Evolutionary conservation across 1,140 invertebrate species (phyloP), one percentile per base, ranked within the genome.

Genomic region (Hyles vespertilio): DNA sequence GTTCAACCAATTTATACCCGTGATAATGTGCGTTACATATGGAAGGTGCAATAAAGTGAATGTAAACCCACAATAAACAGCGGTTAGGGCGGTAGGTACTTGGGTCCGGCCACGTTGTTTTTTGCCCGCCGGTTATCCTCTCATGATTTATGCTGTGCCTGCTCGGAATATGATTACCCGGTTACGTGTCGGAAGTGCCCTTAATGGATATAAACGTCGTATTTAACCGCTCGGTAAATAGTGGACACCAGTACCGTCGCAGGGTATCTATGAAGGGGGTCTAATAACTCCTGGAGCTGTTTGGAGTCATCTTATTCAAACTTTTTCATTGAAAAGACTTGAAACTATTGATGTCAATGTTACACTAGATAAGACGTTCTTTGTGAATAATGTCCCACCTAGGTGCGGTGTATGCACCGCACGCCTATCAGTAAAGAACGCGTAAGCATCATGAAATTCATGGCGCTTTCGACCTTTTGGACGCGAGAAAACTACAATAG

Each of bases 201-300:
- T 74, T 85, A 87, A 87, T 83, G 76, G 82, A 84, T 86, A 87
- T 81, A 83, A 87, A 86, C 79, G 81, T 76, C 62, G 72, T 79
- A 79, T 81, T 84, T 82, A 82, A 84, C 70, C 62, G 69, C 66
- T 69, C 70, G 59, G 65, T 74, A 67, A 78, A 78, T 61, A 77
- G 48, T 56, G 61, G 54, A 51, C 56, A 11, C 9, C 36, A 56
- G 62, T 61, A 6, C n/a, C 11, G 52, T 8, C 43, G n/a, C 10
- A 11, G 22, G n/a, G 43, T 6, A 9, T 11, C 33, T 12, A 5
- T 51, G 22, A 48, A 12, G 22, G 50, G 50, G 8, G 32, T 51
- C 50, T 32, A 51, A 51, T 51, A 34, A 40, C 36, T 40, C 2
- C 36, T 40, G 1, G 36, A 40, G 36, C 5, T 40, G 36, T 8